Percentiles rank a stretch among this genome's conserved stretches.
Evolutionary conservation across 1,140 invertebrate genomes (phyloP).

Genomic region (Drosophila arawakana): DNA sequence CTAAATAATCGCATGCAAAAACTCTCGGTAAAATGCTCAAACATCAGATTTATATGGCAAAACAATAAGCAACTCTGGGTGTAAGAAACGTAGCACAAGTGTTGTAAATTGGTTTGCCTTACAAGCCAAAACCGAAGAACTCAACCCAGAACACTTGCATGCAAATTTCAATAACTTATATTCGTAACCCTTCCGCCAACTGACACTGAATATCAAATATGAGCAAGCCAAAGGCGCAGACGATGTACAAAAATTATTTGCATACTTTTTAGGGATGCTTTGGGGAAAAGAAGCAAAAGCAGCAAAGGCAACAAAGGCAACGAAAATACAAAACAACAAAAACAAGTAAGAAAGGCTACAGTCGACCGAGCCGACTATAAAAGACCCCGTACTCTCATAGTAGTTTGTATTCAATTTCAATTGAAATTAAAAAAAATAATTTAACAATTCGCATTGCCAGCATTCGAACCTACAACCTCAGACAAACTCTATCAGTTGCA

Average conservation of each 20-base stretch:
- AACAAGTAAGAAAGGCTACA: no score
- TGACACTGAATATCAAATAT: constrained; percentile 83
- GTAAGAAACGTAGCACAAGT: constrained; percentile 51
- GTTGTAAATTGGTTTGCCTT: constrained; percentile 66
- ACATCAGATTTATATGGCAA: constrained; percentile 61
- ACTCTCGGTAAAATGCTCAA: constrained; percentile 13
- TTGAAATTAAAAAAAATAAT: no score
- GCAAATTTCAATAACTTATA: constrained; percentile 82
- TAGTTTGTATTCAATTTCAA: no score
- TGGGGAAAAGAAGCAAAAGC: constrained; percentile 36
- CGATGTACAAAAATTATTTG: constrained; percentile 73
- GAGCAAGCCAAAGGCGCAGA: constrained; percentile 52
- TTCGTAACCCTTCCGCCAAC: constrained; percentile 74
- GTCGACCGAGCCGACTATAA: no score
- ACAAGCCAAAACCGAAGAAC: constrained; percentile 21
- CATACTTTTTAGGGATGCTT: constrained; percentile 79
- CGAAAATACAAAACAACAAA: background rate
- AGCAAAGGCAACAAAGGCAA: constrained; percentile 36
- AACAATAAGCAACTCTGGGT: constrained; percentile 66
- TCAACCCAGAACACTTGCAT: constrained; percentile 49
- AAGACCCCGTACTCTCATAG: no score
- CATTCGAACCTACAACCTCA: no score
- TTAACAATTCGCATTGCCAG: no score
- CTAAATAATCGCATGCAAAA: constrained; percentile 17
- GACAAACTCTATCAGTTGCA: no score